Evolutionary conservation across 2,888 invertebrate genomes (phyloP).

Genomic region (Carcina quercana): DNA sequence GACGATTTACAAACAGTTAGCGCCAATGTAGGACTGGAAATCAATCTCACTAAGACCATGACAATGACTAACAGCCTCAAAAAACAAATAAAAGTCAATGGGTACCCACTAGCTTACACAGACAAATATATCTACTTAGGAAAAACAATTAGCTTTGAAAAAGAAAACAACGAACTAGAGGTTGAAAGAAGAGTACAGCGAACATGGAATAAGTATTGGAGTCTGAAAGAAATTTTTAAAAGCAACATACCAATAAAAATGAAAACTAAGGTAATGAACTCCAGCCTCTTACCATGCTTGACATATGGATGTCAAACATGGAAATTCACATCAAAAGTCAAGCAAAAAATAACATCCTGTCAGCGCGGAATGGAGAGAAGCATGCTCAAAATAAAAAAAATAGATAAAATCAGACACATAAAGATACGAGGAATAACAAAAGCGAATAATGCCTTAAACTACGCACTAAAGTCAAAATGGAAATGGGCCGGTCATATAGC

Average conservation of each 20-base stretch:
- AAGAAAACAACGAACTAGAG: conserved; percentile 9
- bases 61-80: conserved; percentile 8
- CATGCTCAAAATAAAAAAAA: conserved; percentile 1
- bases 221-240: conserved; percentile 6
- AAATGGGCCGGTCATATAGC: conserved; percentile 11
- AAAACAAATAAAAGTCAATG: conserved; percentile 1
- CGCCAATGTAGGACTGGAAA: conserved; percentile 6
- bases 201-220: conserved; percentile 12
- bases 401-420: conserved; percentile 5
- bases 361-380: conserved; percentile 14
- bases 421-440: conserved; percentile 2
- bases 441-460: not conserved
- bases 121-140: conserved; percentile 13
- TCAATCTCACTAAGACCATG: conserved; percentile 9
- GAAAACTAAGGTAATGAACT: conserved; percentile 9
- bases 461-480: conserved; percentile 10
- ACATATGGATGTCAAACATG: conserved; percentile 14
- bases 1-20: conserved; percentile 7
- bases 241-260: conserved; percentile 4
- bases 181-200: conserved; percentile 9
- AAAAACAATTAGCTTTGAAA: conserved; percentile 11
- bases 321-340: conserved; percentile 5
- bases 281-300: conserved; percentile 10
- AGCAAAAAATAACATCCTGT: conserved; percentile 2
- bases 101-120: conserved; percentile 1